Evolutionary conservation across 2,888 invertebrate species (phyloP).

Genomic region (Lasioglossum morio): DNA sequence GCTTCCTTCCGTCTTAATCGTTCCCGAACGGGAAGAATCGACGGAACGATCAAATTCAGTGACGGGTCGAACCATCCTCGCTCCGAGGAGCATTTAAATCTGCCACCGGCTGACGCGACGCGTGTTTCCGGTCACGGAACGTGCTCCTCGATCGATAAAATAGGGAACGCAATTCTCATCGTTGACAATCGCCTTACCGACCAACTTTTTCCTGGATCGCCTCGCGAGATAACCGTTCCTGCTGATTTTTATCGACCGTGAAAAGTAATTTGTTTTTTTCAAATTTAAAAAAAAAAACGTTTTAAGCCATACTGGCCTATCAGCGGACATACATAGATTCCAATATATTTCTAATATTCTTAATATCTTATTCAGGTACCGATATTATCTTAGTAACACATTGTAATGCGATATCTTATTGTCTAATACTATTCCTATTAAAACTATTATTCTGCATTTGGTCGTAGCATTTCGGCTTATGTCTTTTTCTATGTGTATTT

Average conservation of each 20-base stretch:
- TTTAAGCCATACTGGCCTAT: too few species aligned
- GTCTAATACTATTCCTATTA: too few species aligned
- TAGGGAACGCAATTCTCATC: slow-evolving; percentile 36
- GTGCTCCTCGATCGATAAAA: slow-evolving; percentile 35
- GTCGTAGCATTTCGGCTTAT: too few species aligned
- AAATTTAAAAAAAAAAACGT: too few species aligned
- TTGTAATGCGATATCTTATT: too few species aligned
- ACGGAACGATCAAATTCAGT: slow-evolving; percentile 14
- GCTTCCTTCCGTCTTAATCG: slow-evolving; percentile 13
- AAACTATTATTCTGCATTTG: too few species aligned
- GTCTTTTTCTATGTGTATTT: too few species aligned
- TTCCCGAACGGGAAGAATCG: slow-evolving; percentile 7
- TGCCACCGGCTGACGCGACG: background rate
- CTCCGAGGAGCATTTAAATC: background rate
- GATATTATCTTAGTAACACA: too few species aligned
- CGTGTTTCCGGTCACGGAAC: slow-evolving; percentile 9
- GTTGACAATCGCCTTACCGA: slow-evolving; percentile 24
- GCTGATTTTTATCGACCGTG: background rate
- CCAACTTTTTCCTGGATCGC: background rate
- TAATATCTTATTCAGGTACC: too few species aligned
- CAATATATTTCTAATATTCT: too few species aligned
- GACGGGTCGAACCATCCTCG: background rate
- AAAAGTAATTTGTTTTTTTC: too few species aligned
- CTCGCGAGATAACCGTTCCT: background rate
- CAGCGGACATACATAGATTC: too few species aligned